Evolutionary conservation across 2,113 vertebrate genomes (phyloP).

Genomic region (Eublepharis macularius): DNA sequence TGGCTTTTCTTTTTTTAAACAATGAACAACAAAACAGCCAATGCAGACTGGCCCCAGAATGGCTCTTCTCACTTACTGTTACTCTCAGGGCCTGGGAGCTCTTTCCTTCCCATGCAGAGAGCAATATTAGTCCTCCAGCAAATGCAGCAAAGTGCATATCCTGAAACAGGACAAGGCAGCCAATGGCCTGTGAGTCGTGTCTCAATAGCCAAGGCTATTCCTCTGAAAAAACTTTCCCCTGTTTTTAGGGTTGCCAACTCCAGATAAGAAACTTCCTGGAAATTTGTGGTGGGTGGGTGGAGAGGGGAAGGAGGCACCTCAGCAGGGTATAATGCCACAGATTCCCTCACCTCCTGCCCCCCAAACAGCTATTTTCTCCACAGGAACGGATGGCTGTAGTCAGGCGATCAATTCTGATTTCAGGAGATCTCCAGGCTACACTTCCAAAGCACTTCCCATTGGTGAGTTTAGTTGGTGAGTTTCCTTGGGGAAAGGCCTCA

Average conservation of each 20-base stretch:
- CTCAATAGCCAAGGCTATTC: neutral
- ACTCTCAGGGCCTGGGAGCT: conserved; percentile 46
- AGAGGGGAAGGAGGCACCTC: too few relatives aligned
- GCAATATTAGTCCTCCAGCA: neutral
- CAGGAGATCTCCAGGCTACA: too few relatives aligned
- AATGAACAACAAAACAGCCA: conserved; percentile 57
- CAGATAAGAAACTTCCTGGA: too few relatives aligned
- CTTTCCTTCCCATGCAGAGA: conserved; percentile 38
- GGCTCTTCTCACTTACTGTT: conserved; percentile 60
- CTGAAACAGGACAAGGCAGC: neutral
- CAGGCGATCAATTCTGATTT: too few relatives aligned
- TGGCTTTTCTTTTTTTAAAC: conserved; percentile 57
- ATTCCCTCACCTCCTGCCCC: too few relatives aligned
- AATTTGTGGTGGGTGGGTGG: too few relatives aligned
- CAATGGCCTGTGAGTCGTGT: neutral
- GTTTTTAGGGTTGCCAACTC: too few relatives aligned
- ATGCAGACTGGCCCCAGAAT: conserved; percentile 51
- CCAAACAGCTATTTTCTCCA: too few relatives aligned
- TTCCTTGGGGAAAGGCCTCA: neutral
- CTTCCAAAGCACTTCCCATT: neutral
- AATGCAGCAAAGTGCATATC: too few relatives aligned
- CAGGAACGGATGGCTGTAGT: too few relatives aligned
- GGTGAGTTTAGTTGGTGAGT: neutral
- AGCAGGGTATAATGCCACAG: too few relatives aligned
- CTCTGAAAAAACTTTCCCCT: too few relatives aligned